These are phyloP conservation scores for Sycophaga agraensis DNA, from an alignment of 1,140 invertebrate species.

Conservation along the genomic window DNA sequence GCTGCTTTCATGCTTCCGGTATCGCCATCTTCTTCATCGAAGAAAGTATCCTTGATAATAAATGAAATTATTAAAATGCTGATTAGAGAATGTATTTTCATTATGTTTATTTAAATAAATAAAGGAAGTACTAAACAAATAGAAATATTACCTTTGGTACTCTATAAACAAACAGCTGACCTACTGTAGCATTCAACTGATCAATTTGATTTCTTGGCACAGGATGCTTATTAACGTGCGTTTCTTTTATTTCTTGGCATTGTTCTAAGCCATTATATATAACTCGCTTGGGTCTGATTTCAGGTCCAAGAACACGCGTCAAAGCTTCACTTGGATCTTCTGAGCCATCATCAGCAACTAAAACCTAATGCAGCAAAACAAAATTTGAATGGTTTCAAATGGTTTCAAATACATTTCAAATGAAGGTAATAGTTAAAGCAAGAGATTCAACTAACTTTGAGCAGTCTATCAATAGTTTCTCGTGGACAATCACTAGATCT, in stretches of 20 bases:
- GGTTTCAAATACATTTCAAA: not conserved
- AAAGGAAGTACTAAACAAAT: no score
- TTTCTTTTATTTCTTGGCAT: conserved; percentile 62
- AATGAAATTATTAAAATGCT: no score
- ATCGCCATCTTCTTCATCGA: conserved; percentile 82
- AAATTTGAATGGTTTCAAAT: no score
- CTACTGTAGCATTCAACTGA: conserved; percentile 75
- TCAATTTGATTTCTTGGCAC: conserved; percentile 82
- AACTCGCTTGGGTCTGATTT: conserved; percentile 66
- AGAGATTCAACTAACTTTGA: conserved; percentile 58
- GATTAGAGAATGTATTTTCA: not conserved
- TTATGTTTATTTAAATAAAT: not conserved
- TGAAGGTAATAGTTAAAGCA: not conserved
- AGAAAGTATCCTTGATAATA: conserved; percentile 76
- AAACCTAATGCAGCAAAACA: conserved; percentile 52
- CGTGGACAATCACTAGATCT: conserved; percentile 71
- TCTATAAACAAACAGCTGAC: conserved; percentile 74
- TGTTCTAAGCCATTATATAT: conserved; percentile 64
- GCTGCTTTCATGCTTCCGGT: conserved; percentile 72
- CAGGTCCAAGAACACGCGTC: conserved; percentile 61
- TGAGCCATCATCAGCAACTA: conserved; percentile 59
- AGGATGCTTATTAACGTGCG: conserved; percentile 68
- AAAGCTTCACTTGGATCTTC: conserved; percentile 62
- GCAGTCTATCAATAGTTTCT: conserved; percentile 69
- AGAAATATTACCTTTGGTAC: conserved; percentile 69